A percentile compares a stretch with the other conserved stretches of the same genome.
Evolutionary conservation across 2,888 invertebrate species (phyloP).

Genomic region (Plagiodera versicolora): DNA sequence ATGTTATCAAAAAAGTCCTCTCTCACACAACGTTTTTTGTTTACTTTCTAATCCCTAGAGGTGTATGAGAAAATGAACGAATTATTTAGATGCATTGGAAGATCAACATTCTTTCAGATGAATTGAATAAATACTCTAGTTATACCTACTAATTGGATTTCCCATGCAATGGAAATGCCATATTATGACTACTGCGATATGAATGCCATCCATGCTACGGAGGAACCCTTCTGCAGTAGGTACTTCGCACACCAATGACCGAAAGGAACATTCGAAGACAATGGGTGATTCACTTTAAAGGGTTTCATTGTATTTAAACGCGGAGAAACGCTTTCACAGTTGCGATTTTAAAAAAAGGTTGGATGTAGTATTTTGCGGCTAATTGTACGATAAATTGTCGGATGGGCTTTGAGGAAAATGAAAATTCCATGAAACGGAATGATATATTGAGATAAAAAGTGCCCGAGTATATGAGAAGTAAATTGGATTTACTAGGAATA

Average conservation of each 20-base stretch:
- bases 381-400: conserved; percentile 11
- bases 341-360: conserved; percentile 3
- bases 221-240: not conserved
- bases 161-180: too few species aligned
- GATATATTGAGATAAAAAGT: not conserved
- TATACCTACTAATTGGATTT: too few species aligned
- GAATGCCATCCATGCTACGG: too few species aligned
- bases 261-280: conserved; percentile 1
- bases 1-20: too few species aligned
- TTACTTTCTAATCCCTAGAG: too few species aligned
- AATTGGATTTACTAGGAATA: not conserved
- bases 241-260: not conserved
- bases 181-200: too few species aligned
- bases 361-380: conserved; percentile 9
- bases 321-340: conserved; percentile 3
- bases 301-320: conserved; percentile 13
- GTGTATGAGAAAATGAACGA: too few species aligned
- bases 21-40: too few species aligned
- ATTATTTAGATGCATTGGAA: too few species aligned
- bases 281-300: conserved; percentile 2
- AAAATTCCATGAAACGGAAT: not conserved
- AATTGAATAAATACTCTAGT: too few species aligned
- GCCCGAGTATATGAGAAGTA: not conserved
- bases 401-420: not conserved
- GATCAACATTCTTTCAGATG: too few species aligned